These are phyloP conservation scores for Oenanthe melanoleuca DNA, from an alignment of 2,113 vertebrate species.

Conservation along the genomic window DNA sequence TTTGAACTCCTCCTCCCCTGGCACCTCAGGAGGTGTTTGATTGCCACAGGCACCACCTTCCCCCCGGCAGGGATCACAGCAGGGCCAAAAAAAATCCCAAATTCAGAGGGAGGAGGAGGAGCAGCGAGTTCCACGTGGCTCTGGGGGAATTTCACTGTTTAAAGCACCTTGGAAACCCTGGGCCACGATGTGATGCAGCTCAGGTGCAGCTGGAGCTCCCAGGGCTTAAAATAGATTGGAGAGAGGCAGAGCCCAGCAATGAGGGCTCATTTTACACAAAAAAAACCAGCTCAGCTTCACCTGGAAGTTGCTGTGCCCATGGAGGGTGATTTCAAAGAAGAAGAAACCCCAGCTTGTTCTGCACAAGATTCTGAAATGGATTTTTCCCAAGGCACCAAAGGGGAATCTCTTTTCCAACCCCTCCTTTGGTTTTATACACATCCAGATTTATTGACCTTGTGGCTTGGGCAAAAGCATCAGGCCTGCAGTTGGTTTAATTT, in stretches of 20 bases:
- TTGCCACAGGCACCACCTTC: not conserved
- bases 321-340: not conserved
- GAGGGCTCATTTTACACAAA: not conserved
- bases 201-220: not conserved
- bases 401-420: not conserved
- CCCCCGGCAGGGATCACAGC: not conserved
- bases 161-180: not conserved
- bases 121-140: accelerated
- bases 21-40: not conserved
- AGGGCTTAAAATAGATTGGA: not conserved
- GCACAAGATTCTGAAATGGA: not conserved
- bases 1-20: not conserved
- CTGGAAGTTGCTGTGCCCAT: not conserved
- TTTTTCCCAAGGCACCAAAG: not conserved
- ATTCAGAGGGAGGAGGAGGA: not conserved
- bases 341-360: not conserved
- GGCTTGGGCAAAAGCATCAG: not conserved
- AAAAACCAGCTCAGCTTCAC: not conserved
- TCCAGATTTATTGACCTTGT: not conserved
- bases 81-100: not conserved
- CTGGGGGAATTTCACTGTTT: not conserved
- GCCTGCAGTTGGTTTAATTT: not conserved
- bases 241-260: not conserved
- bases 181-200: accelerated
- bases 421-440: not conserved